Evolutionary conservation across 2,113 vertebrate species (phyloP).

Genomic region (Heterocephalus glaber): DNA sequence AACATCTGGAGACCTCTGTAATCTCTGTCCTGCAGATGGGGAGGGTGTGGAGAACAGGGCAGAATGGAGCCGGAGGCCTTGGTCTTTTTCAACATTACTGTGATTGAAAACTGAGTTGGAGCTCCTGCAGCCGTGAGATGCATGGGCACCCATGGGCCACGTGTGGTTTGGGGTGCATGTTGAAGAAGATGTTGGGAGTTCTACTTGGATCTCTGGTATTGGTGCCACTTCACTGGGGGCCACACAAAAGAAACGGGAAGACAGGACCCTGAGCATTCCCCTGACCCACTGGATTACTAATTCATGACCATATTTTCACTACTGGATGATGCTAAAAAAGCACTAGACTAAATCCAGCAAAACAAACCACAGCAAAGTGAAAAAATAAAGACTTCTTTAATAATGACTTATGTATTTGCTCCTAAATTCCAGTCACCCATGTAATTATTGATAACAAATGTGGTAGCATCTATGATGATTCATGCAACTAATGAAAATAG

Average conservation of each 20-base stretch:
- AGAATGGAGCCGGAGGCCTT: neutral
- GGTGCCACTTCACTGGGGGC: neutral
- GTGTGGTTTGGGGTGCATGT: neutral
- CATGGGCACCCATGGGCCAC: neutral
- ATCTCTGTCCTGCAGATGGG: accelerated
- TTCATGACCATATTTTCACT: neutral
- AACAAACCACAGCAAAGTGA: neutral
- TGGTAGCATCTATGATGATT: neutral
- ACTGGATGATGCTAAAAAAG: neutral
- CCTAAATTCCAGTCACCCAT: neutral
- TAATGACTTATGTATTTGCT: neutral
- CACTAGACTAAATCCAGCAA: neutral
- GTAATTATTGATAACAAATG: neutral
- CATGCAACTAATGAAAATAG: neutral
- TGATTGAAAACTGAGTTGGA: neutral
- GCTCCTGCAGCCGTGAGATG: neutral
- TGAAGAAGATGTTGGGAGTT: neutral
- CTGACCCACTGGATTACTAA: accelerated
- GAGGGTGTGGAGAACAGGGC: accelerated
- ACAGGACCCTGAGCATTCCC: neutral
- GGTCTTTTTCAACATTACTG: neutral
- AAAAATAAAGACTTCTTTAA: neutral
- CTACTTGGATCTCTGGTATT: neutral
- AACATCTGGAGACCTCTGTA: neutral
- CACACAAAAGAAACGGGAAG: neutral